Evolutionary conservation across 1,140 invertebrate genomes (phyloP).

Genomic region (Trissolcus basalis): DNA sequence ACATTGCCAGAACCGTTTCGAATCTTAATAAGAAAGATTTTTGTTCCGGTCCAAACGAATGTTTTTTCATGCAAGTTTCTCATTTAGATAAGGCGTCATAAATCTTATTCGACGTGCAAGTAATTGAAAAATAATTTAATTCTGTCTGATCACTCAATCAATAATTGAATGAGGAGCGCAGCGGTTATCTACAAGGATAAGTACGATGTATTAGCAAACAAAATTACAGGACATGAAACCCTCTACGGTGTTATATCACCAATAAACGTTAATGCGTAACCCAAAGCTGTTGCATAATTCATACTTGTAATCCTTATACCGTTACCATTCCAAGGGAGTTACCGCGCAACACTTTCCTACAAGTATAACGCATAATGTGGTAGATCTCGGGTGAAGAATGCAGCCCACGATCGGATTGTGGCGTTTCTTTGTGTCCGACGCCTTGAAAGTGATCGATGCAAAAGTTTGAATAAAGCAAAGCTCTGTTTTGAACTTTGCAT

Average conservation of each 20-base stretch:
- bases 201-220: background rate
- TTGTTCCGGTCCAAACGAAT: too few species aligned
- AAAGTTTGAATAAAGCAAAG: slow-evolving; percentile 34
- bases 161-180: too few species aligned
- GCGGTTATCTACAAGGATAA: too few species aligned
- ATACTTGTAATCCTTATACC: slow-evolving; percentile 57
- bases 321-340: slow-evolving; percentile 39
- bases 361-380: slow-evolving; percentile 59
- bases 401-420: slow-evolving; percentile 41
- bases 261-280: slow-evolving; percentile 58
- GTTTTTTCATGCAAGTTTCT: too few species aligned
- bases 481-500: slow-evolving; percentile 8
- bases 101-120: too few species aligned
- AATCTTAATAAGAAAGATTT: too few species aligned
- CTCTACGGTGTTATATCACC: slow-evolving; percentile 25
- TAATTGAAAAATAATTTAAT: too few species aligned
- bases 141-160: too few species aligned
- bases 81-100: too few species aligned
- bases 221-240: slow-evolving; percentile 17
- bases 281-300: slow-evolving; percentile 68
- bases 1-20: too few species aligned
- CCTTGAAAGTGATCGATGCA: slow-evolving; percentile 56
- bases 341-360: slow-evolving; percentile 53
- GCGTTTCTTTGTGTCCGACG: slow-evolving; percentile 21
- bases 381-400: slow-evolving; percentile 38